Percentiles rank a stretch among this genome's conserved stretches.
phyloP scores from a whole-genome alignment of 1,140 invertebrate genomes.

The Bombyx mori region ASM3026992v2 NC_085111.1:12726001-12726500 shows the following conservation, averaged over 20 bases:
- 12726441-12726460: conserved; percentile 28
- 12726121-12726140: too few species aligned
- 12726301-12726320: conserved; percentile 16
- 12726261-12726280: conserved; percentile 47
- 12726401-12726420: conserved; percentile 25
- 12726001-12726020: too few species aligned
- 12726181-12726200: conserved; percentile 45
- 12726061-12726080: too few species aligned
- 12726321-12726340: conserved; percentile 22
- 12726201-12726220: conserved; percentile 51
- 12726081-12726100: too few species aligned
- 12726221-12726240: conserved; percentile 47
- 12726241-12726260: conserved; percentile 56
- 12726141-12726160: too few species aligned
- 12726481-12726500: conserved; percentile 35
- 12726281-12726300: conserved; percentile 31
- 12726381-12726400: conserved; percentile 5
- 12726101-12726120: too few species aligned
- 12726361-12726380: not conserved
- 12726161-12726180: too few species aligned
- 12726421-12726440: conserved; percentile 18
- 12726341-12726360: conserved; percentile 1
- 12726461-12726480: conserved; percentile 32
- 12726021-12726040: too few species aligned
- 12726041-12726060: too few species aligned